Evolutionary conservation across 1,140 invertebrate species (phyloP).

Genomic region (Drosophila equinoxialis): DNA sequence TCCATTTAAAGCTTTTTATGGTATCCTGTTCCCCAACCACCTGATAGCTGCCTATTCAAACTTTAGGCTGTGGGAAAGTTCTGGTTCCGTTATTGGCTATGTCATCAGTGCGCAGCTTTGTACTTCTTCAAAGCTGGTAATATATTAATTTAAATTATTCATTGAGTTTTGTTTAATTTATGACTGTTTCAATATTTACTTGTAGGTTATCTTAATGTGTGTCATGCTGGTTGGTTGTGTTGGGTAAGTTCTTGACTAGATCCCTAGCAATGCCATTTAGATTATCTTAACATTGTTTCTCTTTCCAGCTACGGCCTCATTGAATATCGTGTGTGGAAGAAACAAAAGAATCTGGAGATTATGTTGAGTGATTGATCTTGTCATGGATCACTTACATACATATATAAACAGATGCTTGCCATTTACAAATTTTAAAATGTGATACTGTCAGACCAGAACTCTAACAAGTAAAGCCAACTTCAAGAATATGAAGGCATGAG

Average conservation of each 20-base stretch:
- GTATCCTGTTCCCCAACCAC: constrained; percentile 92
- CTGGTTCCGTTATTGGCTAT: constrained; percentile 94
- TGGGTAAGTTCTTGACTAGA: constrained; percentile 85
- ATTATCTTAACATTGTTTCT: background rate
- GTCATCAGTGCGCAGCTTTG: constrained; percentile 90
- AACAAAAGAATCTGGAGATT: constrained; percentile 70
- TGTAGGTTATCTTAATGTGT: constrained; percentile 85
- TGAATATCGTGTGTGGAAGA: constrained; percentile 75
- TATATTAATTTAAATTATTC: too few relatives aligned
- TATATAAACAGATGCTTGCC: constrained; percentile 27
- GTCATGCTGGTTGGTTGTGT: constrained; percentile 89
- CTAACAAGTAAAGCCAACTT: constrained; percentile 31
- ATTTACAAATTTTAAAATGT: constrained; percentile 34
- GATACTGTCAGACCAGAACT: constrained; percentile 48
- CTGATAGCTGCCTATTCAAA: constrained; percentile 97
- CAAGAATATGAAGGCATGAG: too few relatives aligned
- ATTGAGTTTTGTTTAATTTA: too few relatives aligned
- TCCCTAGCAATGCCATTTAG: background rate
- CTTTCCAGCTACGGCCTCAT: constrained; percentile 66
- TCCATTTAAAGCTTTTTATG: constrained; percentile 89
- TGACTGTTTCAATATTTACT: too few relatives aligned
- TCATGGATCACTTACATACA: too few relatives aligned
- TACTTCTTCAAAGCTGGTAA: constrained; percentile 89
- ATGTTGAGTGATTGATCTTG: constrained; percentile 68
- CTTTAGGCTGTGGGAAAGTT: constrained; percentile 95